Percentiles rank a stretch among this genome's conserved stretches.
phyloP scores from a whole-genome alignment of 1,140 invertebrate genomes.

The Diuraphis noxia region DNA sequence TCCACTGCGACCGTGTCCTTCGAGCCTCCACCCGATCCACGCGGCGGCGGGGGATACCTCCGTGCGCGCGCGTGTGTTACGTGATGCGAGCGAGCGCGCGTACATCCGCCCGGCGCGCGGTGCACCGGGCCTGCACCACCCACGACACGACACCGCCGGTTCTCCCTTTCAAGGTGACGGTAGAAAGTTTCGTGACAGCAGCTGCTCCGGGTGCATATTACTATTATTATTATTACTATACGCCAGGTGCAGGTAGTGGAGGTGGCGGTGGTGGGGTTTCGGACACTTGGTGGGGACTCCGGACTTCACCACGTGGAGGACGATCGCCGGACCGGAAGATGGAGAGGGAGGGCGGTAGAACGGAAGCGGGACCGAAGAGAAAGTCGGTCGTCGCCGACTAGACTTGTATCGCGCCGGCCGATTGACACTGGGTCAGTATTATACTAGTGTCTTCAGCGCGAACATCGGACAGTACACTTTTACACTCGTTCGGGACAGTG shows the following conservation, averaged over 20 bases:
- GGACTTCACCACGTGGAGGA: not conserved
- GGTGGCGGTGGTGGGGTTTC: not conserved
- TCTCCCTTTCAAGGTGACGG: conserved; percentile 50
- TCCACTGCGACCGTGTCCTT: conserved; percentile 9
- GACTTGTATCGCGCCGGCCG: conserved; percentile 27
- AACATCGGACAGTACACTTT: conserved; percentile 41
- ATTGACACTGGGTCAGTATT: conserved; percentile 47
- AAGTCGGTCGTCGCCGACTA: conserved; percentile 47
- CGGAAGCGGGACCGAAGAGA: conserved; percentile 49
- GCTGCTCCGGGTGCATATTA: not conserved
- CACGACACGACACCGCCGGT: not conserved
- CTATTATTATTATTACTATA: not conserved
- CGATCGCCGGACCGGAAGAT: not conserved
- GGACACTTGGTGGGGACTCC: not conserved
- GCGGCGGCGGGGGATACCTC: not conserved
- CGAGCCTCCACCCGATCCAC: not conserved
- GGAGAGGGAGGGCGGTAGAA: not conserved
- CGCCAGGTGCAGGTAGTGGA: not conserved
- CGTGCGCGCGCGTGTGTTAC: not conserved
- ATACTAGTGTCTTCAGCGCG: conserved; percentile 44
- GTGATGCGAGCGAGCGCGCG: not conserved
- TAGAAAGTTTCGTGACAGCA: conserved; percentile 33
- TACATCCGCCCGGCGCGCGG: not conserved
- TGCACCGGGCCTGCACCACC: not conserved
- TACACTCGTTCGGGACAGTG: conserved; percentile 21